A percentile compares a stretch with the other conserved stretches of the same genome.
phyloP scores from a whole-genome alignment of 2,888 invertebrate species.

The Leucoptera coffeella region DNA sequence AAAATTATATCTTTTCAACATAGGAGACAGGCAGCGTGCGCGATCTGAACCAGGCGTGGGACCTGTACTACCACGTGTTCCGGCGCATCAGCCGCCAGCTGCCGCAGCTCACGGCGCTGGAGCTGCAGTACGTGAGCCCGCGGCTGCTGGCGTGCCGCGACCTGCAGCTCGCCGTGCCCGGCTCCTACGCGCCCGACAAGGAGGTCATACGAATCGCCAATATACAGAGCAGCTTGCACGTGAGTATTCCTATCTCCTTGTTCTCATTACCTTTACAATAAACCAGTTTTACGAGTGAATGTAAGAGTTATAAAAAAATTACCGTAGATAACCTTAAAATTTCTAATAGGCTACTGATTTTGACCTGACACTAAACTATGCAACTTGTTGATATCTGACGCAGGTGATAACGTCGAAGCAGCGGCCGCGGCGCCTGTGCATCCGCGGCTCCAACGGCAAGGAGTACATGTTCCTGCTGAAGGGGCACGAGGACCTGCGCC shows the following conservation, averaged over 20 bases:
- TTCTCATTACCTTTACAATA: too few species aligned
- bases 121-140: conserved; percentile 93
- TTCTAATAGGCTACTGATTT: conserved; percentile 98
- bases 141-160: conserved; percentile 84
- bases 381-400: conserved; percentile 63
- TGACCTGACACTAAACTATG: conserved; percentile 94
- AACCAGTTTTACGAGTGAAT: too few species aligned
- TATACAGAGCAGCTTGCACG: conserved; percentile 87
- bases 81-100: conserved; percentile 92
- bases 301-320: too few species aligned
- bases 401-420: conserved; percentile 97
- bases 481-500: conserved; percentile 97
- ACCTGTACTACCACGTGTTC: conserved; percentile 98
- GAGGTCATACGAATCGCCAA: conserved; percentile 82
- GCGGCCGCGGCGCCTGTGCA: conserved; percentile 88
- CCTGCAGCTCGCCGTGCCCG: conserved; percentile 94
- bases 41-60: conserved; percentile 98
- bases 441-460: conserved; percentile 92
- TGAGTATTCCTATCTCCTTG: too few species aligned
- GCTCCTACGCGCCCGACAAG: conserved; percentile 92
- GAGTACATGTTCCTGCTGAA: conserved; percentile 98
- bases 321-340: too few species aligned
- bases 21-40: conserved; percentile 76
- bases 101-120: conserved; percentile 83
- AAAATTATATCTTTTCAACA: too few species aligned